These are phyloP conservation scores for Luidia sarsii DNA, from an alignment of 53 echinoderm and acorn worm species.

Conservation along the genomic window DNA sequence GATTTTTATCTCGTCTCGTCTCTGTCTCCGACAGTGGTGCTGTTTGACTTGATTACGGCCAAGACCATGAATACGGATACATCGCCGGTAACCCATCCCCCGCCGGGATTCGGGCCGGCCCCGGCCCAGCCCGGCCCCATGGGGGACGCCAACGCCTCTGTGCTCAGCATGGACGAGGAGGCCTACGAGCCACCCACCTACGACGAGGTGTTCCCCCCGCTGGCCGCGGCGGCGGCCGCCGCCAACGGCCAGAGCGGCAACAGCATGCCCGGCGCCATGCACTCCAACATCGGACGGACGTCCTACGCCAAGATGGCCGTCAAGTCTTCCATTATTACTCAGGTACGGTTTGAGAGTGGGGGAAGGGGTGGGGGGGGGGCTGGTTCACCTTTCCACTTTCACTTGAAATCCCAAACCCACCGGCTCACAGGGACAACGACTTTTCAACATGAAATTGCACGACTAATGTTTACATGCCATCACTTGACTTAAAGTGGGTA, in stretches of 20 bases:
- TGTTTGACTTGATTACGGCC: slow-evolving; percentile 98
- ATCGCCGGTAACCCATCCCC: slow-evolving; percentile 53
- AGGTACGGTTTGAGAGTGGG: slow-evolving; percentile 64
- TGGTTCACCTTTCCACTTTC: not conserved
- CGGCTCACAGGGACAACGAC: no score
- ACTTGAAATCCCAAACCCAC: no score
- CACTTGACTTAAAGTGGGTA: no score
- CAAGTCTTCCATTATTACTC: slow-evolving; percentile 99
- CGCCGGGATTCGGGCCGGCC: slow-evolving; percentile 37
- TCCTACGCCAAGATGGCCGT: slow-evolving; percentile 98
- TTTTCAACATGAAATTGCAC: no score
- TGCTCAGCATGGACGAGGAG: slow-evolving; percentile 65
- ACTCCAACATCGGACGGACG: slow-evolving; percentile 62
- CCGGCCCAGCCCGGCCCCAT: slow-evolving; percentile 30
- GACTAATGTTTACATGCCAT: no score
- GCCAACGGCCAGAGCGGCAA: slow-evolving; percentile 25
- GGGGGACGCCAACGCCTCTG: slow-evolving; percentile 1
- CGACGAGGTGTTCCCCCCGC: slow-evolving; percentile 93
- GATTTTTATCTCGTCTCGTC: no score
- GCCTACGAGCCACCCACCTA: slow-evolving; percentile 86
- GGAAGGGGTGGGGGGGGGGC: no score
- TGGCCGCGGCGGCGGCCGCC: slow-evolving; percentile 32
- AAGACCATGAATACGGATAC: slow-evolving; percentile 87
- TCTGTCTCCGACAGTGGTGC: slow-evolving; percentile 90
- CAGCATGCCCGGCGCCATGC: slow-evolving; percentile 30